Conservation (phyloP, 1,140 invertebrate species). For the Grapholita molesta region DNA sequence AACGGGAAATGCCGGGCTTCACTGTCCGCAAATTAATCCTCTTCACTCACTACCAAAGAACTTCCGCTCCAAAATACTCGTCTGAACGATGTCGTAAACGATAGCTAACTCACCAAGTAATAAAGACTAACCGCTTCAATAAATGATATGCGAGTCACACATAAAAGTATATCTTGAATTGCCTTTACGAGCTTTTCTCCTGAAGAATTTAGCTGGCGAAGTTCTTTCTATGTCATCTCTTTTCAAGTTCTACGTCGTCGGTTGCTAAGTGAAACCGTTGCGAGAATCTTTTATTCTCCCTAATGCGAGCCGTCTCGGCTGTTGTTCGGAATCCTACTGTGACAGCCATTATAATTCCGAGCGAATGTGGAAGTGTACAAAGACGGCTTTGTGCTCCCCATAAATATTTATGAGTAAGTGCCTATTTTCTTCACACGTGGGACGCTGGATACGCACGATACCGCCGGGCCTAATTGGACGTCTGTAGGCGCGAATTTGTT, state of each 20-base stretch:
- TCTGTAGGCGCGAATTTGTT: conserved; percentile 61
- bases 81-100: conserved; percentile 40
- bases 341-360: conserved; percentile 73
- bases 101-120: conserved; percentile 39
- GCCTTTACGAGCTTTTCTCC: conserved; percentile 27
- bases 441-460: conserved; percentile 65
- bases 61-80: conserved; percentile 47
- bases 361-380: conserved; percentile 71
- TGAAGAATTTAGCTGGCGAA: conserved; percentile 34
- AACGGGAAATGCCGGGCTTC: conserved; percentile 49
- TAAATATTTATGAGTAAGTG: conserved; percentile 75
- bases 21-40: conserved; percentile 35
- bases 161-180: conserved; percentile 40
- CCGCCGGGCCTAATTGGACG: conserved; percentile 60
- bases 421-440: conserved; percentile 67
- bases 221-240: conserved; percentile 53
- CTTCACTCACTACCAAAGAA: conserved; percentile 33
- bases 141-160: conserved; percentile 19
- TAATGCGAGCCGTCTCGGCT: conserved; percentile 70
- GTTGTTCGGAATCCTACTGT: conserved; percentile 68
- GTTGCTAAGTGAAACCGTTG: conserved; percentile 66
- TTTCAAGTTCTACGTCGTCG: conserved; percentile 53
- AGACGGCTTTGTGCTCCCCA: conserved; percentile 63
- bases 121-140: conserved; percentile 33
- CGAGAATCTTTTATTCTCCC: conserved; percentile 64